Percentiles rank a stretch among this genome's conserved stretches.
These are phyloP conservation scores for Falco concolor DNA, from an alignment of 2,797 vertebrate genomes.

Conservation along the genomic window DNA sequence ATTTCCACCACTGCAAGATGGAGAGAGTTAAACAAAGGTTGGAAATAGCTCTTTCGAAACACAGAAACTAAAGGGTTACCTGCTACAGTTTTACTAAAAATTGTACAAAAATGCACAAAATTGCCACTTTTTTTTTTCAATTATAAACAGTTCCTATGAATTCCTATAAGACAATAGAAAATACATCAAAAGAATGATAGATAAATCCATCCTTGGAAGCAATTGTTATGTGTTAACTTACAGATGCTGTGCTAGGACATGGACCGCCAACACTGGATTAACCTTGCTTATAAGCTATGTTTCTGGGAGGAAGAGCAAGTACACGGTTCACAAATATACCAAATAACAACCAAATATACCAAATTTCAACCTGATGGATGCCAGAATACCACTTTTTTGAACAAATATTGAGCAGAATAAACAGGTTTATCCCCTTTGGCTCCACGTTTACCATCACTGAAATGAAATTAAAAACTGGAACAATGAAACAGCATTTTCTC, in stretches of 20 bases:
- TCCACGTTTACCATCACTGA: constrained; percentile 71
- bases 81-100: constrained; percentile 67
- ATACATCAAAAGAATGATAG: constrained; percentile 84
- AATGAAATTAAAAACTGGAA: constrained; percentile 76
- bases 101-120: constrained; percentile 66
- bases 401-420: constrained; percentile 64
- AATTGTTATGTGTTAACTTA: constrained; percentile 98
- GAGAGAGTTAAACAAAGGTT: constrained; percentile 67
- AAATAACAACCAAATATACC: constrained; percentile 76
- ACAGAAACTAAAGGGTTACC: constrained; percentile 69
- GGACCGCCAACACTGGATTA: constrained; percentile 97
- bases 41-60: constrained; percentile 74
- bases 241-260: constrained; percentile 99
- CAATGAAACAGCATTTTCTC: constrained; percentile 74
- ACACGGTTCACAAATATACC: constrained; percentile 93
- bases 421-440: constrained; percentile 73
- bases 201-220: constrained; percentile 89
- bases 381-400: constrained; percentile 72
- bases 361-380: constrained; percentile 79
- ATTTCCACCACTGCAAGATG: constrained; percentile 68
- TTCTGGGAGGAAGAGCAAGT: constrained; percentile 99
- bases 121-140: constrained; percentile 53
- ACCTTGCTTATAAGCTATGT: constrained; percentile 99
- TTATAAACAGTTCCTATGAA: constrained; percentile 73
- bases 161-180: constrained; percentile 79